Percentiles rank a stretch among this genome's conserved stretches.
Evolutionary conservation across 2,113 vertebrate species (phyloP).

Genomic region (Pelusios castaneus): DNA sequence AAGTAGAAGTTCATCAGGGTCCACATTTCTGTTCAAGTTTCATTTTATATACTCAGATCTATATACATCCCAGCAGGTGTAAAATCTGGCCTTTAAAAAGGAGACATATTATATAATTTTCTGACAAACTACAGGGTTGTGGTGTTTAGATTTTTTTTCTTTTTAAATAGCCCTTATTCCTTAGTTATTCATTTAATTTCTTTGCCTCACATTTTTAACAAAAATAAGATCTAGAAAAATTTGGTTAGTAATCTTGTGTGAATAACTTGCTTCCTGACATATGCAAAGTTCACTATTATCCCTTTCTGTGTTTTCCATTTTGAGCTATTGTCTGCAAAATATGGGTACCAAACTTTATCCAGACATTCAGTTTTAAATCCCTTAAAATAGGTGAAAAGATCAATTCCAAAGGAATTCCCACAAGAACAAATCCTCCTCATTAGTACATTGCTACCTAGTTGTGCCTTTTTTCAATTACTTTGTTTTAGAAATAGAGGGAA

Average conservation of each 20-base stretch:
- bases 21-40: not conserved
- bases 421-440: not conserved
- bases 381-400: not conserved
- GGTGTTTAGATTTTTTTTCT: not conserved
- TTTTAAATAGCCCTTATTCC: not conserved
- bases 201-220: not conserved
- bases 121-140: not conserved
- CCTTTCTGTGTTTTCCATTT: not conserved
- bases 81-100: constrained; percentile 29
- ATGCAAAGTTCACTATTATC: not conserved
- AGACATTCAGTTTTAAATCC: not conserved
- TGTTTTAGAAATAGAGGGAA: not conserved
- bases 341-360: not conserved
- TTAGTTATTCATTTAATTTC: not conserved
- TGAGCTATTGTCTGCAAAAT: not conserved
- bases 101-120: not conserved
- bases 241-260: no score
- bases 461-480: not conserved
- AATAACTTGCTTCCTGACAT: rapidly evolving
- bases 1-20: not conserved
- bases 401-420: not conserved
- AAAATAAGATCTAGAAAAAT: not conserved
- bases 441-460: not conserved
- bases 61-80: not conserved
- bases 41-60: not conserved